Percentiles rank a stretch among this genome's conserved stretches.
These are phyloP conservation scores for Dichetophora obliterata DNA, from an alignment of 2,888 invertebrate species.

Conservation along the genomic window DNA sequence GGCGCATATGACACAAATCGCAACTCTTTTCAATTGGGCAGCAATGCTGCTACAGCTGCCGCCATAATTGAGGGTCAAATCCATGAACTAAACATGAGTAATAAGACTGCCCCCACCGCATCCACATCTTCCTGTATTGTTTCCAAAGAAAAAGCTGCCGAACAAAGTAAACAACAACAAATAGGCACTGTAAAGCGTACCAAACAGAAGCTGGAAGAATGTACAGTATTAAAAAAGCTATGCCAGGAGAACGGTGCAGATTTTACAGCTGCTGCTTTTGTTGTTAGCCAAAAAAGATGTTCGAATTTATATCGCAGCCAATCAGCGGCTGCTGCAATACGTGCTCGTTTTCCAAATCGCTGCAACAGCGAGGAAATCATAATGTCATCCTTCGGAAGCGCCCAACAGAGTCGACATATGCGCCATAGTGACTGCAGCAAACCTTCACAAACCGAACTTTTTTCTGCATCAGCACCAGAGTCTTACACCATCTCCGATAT, in stretches of 20 bases:
- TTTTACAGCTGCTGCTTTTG: slow-evolving; percentile 44
- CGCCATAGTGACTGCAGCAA: slow-evolving; percentile 51
- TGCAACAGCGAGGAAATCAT: slow-evolving; percentile 69
- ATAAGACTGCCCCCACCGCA: slow-evolving; percentile 53
- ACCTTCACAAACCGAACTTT: slow-evolving; percentile 54
- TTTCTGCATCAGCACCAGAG: slow-evolving; percentile 77
- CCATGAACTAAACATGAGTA: slow-evolving; percentile 62
- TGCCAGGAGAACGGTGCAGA: slow-evolving; percentile 61
- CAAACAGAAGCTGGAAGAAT: slow-evolving; percentile 78
- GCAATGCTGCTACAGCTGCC: slow-evolving; percentile 51
- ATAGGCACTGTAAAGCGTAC: slow-evolving; percentile 79
- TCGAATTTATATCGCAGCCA: slow-evolving; percentile 63
- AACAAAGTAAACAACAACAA: slow-evolving; percentile 47
- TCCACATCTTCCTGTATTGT: neutral
- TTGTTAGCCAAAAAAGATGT: slow-evolving; percentile 51
- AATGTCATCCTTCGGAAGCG: slow-evolving; percentile 44
- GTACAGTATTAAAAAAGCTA: slow-evolving; percentile 62
- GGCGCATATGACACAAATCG: slow-evolving; percentile 76
- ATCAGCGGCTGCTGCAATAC: slow-evolving; percentile 62
- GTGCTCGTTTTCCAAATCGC: slow-evolving; percentile 63
- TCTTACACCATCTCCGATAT: slow-evolving; percentile 62
- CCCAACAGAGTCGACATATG: neutral
- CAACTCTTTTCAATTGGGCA: slow-evolving; percentile 57
- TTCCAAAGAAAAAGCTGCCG: slow-evolving; percentile 31
- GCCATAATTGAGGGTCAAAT: slow-evolving; percentile 69